Evolutionary conservation across 2,113 vertebrate genomes (phyloP).

Genomic region (Periophthalmodon schlosseri): DNA sequence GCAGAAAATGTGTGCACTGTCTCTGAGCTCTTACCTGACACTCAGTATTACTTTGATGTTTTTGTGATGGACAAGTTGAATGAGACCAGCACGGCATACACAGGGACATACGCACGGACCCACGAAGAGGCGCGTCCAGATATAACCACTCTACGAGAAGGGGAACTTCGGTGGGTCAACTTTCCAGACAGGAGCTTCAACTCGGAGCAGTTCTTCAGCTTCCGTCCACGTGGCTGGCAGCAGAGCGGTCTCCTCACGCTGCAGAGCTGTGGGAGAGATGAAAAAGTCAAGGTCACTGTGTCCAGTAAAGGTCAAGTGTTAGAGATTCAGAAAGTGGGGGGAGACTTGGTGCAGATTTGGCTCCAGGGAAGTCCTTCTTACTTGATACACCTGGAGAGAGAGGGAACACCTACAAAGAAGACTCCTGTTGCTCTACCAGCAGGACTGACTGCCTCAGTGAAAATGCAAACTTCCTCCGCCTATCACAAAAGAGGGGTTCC

Average conservation of each 20-base stretch:
- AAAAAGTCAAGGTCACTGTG: constrained; percentile 78
- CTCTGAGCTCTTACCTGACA: constrained; percentile 81
- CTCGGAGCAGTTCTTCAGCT: constrained; percentile 73
- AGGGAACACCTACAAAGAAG: constrained; percentile 47
- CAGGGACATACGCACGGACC: constrained; percentile 80
- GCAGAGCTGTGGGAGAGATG: constrained; percentile 78
- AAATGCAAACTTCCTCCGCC: constrained; percentile 82
- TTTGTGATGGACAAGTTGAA: constrained; percentile 84
- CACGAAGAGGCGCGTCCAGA: constrained; percentile 79
- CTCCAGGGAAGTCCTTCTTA: constrained; percentile 84
- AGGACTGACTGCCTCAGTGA: constrained; percentile 75
- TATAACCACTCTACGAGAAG: constrained; percentile 77
- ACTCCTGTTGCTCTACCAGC: constrained; percentile 29
- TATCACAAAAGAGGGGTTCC: constrained; percentile 82
- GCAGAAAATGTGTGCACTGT: constrained; percentile 83
- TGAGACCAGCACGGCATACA: constrained; percentile 81
- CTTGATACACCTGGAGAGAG: constrained; percentile 78
- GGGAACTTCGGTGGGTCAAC: constrained; percentile 80
- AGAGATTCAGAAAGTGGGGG: constrained; percentile 73
- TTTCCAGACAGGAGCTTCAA: constrained; percentile 64
- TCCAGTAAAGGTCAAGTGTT: constrained; percentile 75
- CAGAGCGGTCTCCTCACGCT: constrained; percentile 84
- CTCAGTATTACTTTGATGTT: constrained; percentile 87
- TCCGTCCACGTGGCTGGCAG: constrained; percentile 80
- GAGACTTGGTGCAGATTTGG: constrained; percentile 80